Conservation (phyloP, 2,113 vertebrate genomes). For the Centrocercus urophasianus region DNA sequence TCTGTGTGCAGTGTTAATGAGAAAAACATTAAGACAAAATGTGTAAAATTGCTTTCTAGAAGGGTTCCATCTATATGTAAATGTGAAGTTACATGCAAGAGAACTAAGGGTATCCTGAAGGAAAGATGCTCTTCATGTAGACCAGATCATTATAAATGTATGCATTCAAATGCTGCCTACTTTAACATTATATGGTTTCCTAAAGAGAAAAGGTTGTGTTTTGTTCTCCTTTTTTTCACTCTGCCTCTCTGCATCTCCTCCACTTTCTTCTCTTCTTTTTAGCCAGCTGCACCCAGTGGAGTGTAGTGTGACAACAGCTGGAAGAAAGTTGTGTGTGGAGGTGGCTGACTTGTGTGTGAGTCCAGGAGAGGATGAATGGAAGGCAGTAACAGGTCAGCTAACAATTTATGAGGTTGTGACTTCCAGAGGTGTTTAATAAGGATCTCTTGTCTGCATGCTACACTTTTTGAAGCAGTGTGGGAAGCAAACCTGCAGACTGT, state of each 20-base stretch:
- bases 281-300: not conserved
- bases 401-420: not conserved
- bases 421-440: not conserved
- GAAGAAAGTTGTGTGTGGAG: not conserved
- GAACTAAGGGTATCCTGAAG: conserved; percentile 46
- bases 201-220: not conserved
- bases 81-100: conserved; percentile 42
- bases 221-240: conserved; percentile 13
- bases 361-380: not conserved
- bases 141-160: conserved; percentile 48
- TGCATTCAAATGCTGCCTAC: conserved; percentile 35
- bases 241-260: not conserved
- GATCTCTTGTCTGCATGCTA: not conserved
- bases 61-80: conserved; percentile 75
- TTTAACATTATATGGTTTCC: conserved; percentile 35
- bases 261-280: not conserved
- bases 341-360: not conserved
- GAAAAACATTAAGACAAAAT: conserved; percentile 74
- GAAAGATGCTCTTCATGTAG: not conserved
- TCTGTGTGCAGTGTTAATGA: conserved; percentile 59
- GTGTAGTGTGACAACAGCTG: fast-evolving
- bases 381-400: not conserved
- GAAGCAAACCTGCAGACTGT: not conserved
- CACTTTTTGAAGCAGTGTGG: not conserved
- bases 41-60: conserved; percentile 69